Conservation (phyloP, 2,113 vertebrate genomes). For the Mastomys coucha region DNA sequence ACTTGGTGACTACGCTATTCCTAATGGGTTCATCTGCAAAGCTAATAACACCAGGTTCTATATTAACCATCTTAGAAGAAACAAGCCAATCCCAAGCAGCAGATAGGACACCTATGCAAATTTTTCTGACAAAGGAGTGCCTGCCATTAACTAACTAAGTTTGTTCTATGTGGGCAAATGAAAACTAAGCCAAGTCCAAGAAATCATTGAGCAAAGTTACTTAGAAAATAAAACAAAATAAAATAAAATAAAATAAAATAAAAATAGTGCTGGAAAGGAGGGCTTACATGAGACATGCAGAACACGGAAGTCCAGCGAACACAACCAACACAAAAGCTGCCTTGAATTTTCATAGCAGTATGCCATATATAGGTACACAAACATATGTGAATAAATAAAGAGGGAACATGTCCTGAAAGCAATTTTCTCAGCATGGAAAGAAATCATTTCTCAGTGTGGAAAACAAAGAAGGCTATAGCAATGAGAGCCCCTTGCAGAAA, state of each 20-base stretch:
- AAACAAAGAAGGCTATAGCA: slow-evolving; percentile 43
- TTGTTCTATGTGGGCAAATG: slow-evolving; percentile 3
- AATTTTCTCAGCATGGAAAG: neutral
- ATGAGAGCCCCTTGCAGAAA: slow-evolving; percentile 66
- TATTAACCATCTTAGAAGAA: slow-evolving; percentile 49
- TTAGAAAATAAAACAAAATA: slow-evolving; percentile 49
- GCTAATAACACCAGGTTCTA: slow-evolving; percentile 57
- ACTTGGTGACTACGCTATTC: neutral
- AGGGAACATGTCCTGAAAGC: slow-evolving; percentile 48
- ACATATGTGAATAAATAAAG: neutral
- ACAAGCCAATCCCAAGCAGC: neutral
- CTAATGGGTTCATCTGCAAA: slow-evolving; percentile 34
- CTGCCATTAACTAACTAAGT: slow-evolving; percentile 14
- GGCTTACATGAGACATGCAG: neutral
- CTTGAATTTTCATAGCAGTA: slow-evolving; percentile 22
- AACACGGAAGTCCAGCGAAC: slow-evolving; percentile 46
- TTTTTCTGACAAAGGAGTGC: neutral
- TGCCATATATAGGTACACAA: slow-evolving; percentile 7
- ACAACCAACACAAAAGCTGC: slow-evolving; percentile 55
- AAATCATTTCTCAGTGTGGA: slow-evolving; percentile 64
- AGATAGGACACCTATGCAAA: slow-evolving; percentile 20
- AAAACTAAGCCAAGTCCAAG: slow-evolving; percentile 51
- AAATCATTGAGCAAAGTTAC: slow-evolving; percentile 42
- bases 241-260: slow-evolving; percentile 48
- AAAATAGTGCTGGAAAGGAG: slow-evolving; percentile 47